Conservation (phyloP, 2,797 vertebrate genomes). For the Myotis planiceps region DNA sequence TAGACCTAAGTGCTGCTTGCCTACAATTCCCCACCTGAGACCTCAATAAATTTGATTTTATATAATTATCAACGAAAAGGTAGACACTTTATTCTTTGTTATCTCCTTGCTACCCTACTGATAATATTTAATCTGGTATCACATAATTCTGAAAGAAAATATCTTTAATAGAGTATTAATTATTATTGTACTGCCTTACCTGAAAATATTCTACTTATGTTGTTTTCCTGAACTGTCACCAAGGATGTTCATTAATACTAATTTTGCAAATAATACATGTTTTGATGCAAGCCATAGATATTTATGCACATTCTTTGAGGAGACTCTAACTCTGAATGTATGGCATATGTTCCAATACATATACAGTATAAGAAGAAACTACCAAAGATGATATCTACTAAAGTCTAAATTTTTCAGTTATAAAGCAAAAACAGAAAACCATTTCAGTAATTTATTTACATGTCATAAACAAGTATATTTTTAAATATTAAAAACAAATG, state of each 20-base stretch:
- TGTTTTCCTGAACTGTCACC: constrained; percentile 5
- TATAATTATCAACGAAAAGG: background rate
- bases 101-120: background rate
- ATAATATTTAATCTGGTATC: background rate
- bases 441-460: background rate
- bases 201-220: constrained; percentile 26
- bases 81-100: background rate
- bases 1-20: background rate
- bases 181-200: background rate
- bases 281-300: background rate
- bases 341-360: background rate
- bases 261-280: background rate
- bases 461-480: background rate
- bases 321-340: background rate
- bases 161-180: background rate
- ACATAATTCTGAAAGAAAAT: constrained; percentile 6
- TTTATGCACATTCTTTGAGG: background rate
- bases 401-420: background rate
- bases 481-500: constrained; percentile 27
- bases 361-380: constrained; percentile 13
- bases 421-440: background rate
- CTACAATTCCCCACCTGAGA: background rate
- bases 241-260: background rate
- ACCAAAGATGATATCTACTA: background rate
- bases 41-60: constrained; percentile 35